Evolutionary conservation across 2,113 vertebrate genomes (phyloP), one percentile per base, ranked within the genome.

Genomic region (Cynoglossus semilaevis): DNA sequence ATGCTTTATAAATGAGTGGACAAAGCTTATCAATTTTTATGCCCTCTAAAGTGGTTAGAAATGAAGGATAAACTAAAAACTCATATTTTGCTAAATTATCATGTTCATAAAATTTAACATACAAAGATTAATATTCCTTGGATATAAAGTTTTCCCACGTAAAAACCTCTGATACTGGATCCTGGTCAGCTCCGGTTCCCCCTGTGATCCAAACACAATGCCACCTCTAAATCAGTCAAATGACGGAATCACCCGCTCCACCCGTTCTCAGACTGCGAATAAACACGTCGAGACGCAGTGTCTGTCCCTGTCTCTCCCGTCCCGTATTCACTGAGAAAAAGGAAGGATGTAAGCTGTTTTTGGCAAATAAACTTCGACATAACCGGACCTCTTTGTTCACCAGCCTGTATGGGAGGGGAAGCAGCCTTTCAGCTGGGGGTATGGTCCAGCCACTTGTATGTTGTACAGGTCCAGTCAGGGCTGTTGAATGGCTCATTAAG

Each of bases 281-380:
- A 87, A 90, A 90, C 85, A 90, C 76, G 85, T 77, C 61, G 83
- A 85, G 85, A 87, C 86, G 58, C 58, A 72, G 69, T 80, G 90
- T 90, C 88, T 85, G 83, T 88, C 81, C 81, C 85, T 51, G 85
- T 86, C 86, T 85, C 77, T 80, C 65, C 82, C 47, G 41, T 81
- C 80, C 61, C 64, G 40, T 85, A 82, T 83, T 87, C 74, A 59
- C 80, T 78, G 79, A 29, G 22, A 85, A 83, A 83, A 70, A 88
- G 89, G 89, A 91, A 91, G 89, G 89, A 91, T 88, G 82, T 90
- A 88, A 90, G 82, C 86, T 85, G 85, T 88, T 88, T 89, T 88
- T 88, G 87, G 85, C 85, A 83, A 87, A 87, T 83, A 83, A 88
- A 80, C 79, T 74, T 73, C 83, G 58, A 59, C 85, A 83, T 85